phyloP scores from a whole-genome alignment of 1,140 invertebrate species.

The Rhizoglyphus robini region DNA sequence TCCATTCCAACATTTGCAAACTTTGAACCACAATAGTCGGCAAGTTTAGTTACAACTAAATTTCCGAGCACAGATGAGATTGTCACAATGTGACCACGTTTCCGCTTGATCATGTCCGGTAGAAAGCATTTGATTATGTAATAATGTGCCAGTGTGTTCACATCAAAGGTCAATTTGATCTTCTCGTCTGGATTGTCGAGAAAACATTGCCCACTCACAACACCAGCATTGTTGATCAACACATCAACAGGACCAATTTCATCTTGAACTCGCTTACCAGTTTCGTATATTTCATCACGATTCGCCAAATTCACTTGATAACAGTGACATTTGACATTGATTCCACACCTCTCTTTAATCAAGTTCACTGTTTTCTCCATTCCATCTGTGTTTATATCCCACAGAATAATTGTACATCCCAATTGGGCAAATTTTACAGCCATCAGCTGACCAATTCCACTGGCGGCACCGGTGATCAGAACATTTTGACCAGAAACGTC shows the following conservation, averaged over 20 bases:
- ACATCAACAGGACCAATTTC: constrained; percentile 76
- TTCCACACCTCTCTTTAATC: constrained; percentile 26
- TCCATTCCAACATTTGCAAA: constrained; percentile 86
- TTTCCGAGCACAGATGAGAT: constrained; percentile 84
- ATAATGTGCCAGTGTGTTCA: constrained; percentile 50
- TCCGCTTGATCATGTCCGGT: constrained; percentile 51
- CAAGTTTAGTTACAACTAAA: constrained; percentile 61
- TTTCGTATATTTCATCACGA: constrained; percentile 59
- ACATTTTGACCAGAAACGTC: constrained; percentile 25
- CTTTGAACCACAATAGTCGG: constrained; percentile 91
- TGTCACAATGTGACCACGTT: constrained; percentile 74
- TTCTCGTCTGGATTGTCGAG: constrained; percentile 62
- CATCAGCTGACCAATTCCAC: constrained; percentile 30
- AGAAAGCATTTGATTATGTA: constrained; percentile 51
- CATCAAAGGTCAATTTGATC: constrained; percentile 48
- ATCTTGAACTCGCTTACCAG: constrained; percentile 58
- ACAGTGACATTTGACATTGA: constrained; percentile 33
- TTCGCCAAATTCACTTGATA: constrained; percentile 52
- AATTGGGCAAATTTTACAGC: constrained; percentile 26
- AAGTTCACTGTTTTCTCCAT: constrained; percentile 24
- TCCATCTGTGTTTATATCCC: constrained; percentile 29
- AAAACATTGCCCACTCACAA: constrained; percentile 67
- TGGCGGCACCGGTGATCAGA: constrained; percentile 31
- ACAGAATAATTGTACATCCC: constrained; percentile 29
- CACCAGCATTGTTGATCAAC: constrained; percentile 85